phyloP scores from a whole-genome alignment of 2,113 vertebrate genomes.

The Eira barbara region DNA sequence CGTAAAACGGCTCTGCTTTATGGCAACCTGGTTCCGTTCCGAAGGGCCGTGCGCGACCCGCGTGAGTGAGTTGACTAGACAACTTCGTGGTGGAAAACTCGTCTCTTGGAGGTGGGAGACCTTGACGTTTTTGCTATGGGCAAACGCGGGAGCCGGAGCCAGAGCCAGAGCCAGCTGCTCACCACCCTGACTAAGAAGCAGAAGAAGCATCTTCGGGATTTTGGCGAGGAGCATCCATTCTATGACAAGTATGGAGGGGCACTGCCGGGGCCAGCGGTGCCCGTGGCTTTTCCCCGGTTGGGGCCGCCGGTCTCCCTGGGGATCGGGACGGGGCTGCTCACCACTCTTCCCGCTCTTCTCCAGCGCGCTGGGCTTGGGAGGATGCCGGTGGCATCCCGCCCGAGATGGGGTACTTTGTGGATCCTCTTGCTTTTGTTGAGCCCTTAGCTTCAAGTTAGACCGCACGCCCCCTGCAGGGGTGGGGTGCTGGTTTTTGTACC shows the following conservation, averaged over 20 bases:
- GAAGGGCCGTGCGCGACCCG: not conserved
- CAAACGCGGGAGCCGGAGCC: conserved; percentile 78
- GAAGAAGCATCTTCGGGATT: conserved; percentile 93
- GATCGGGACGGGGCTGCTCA: not conserved
- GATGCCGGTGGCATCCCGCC: not conserved
- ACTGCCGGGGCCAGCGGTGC: fast-evolving
- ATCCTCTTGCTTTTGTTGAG: not conserved
- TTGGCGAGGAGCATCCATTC: conserved; percentile 95
- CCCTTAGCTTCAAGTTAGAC: not conserved
- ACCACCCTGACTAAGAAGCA: conserved; percentile 89
- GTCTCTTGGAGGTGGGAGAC: fast-evolving
- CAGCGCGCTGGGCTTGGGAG: not conserved
- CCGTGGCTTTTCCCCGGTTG: fast-evolving
- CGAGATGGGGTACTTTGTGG: not conserved
- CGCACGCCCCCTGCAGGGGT: too few relatives aligned
- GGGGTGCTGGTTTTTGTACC: not conserved
- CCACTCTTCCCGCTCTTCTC: too few relatives aligned
- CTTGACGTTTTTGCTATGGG: conserved; percentile 81
- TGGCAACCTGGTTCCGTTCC: not conserved
- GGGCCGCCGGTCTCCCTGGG: not conserved
- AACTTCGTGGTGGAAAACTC: fast-evolving
- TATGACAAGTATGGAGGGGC: conserved; percentile 84
- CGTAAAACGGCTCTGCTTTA: conserved; percentile 18
- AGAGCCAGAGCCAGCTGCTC: conserved; percentile 78
- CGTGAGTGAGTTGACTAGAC: fast-evolving